These are phyloP conservation scores for Myiotriccus ornatus DNA, from an alignment of 2,797 vertebrate genomes.

Conservation along the genomic window DNA sequence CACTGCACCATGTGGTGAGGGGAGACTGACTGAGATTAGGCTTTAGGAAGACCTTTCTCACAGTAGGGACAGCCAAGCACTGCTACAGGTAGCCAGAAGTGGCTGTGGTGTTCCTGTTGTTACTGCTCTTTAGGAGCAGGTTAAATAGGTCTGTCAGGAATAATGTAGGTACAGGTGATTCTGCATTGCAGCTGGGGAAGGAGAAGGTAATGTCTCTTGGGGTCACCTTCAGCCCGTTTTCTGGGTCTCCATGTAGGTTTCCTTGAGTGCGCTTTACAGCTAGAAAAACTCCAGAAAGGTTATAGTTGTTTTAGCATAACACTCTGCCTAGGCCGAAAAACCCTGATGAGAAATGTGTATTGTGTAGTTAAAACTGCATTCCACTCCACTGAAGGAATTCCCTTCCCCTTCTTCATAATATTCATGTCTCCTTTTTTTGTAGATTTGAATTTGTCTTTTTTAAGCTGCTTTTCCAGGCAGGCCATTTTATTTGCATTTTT, in stretches of 20 bases:
- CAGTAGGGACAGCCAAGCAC: neutral
- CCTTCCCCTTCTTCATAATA: neutral
- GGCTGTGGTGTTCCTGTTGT: neutral
- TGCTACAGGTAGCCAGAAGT: neutral
- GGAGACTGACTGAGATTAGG: neutral
- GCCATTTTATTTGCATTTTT: neutral
- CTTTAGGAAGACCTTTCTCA: neutral
- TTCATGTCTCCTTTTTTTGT: neutral
- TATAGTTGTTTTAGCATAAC: neutral
- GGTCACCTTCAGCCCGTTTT: neutral
- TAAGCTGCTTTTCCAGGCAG: neutral
- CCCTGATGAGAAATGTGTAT: neutral
- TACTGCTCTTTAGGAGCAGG: neutral
- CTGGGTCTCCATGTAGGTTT: neutral
- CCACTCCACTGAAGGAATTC: neutral
- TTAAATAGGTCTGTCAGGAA: neutral
- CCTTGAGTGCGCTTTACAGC: neutral
- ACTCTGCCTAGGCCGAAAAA: neutral
- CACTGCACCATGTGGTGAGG: accelerated
- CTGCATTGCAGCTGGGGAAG: neutral
- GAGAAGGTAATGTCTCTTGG: neutral
- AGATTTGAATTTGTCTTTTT: neutral
- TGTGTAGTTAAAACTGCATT: neutral
- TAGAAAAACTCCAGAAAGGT: neutral
- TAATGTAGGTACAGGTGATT: neutral